Evolutionary conservation across 2,113 vertebrate genomes (phyloP).

Genomic region (Puffinus mauretanicus): DNA sequence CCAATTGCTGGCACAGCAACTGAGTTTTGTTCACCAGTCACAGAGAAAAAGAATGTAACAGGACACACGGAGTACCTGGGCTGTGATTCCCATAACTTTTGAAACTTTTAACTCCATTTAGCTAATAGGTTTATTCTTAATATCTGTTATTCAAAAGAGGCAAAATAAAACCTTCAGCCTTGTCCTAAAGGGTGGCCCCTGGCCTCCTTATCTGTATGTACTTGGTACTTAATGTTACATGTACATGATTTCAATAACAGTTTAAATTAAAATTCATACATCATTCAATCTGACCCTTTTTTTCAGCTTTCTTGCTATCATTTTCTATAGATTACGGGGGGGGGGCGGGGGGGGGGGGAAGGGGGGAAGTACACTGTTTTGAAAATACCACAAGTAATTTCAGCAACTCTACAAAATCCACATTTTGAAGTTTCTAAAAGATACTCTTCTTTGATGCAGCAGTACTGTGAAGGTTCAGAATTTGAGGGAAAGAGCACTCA

Average conservation of each 20-base stretch:
- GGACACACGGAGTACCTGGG: neutral
- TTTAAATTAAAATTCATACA: neutral
- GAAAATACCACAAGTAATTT: neutral
- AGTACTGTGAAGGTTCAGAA: neutral
- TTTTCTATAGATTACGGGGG: neutral
- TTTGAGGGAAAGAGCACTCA: neutral
- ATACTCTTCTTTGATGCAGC: neutral
- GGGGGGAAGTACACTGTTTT: neutral
- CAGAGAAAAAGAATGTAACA: neutral
- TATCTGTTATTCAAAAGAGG: neutral
- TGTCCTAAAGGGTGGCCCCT: neutral
- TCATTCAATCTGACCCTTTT: neutral
- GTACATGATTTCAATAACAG: rapidly evolving
- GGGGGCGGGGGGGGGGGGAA: too few species aligned
- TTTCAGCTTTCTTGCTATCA: neutral
- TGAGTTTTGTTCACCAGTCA: neutral
- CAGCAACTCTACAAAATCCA: neutral
- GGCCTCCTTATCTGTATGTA: neutral
- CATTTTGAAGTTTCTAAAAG: neutral
- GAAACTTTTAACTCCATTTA: neutral
- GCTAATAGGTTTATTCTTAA: neutral
- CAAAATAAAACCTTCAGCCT: neutral
- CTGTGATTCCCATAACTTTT: neutral
- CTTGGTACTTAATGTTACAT: neutral
- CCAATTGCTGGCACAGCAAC: neutral